Base-by-base conservation (phyloP, 2,888 invertebrate genomes). In the Acronicta alni region DNA sequence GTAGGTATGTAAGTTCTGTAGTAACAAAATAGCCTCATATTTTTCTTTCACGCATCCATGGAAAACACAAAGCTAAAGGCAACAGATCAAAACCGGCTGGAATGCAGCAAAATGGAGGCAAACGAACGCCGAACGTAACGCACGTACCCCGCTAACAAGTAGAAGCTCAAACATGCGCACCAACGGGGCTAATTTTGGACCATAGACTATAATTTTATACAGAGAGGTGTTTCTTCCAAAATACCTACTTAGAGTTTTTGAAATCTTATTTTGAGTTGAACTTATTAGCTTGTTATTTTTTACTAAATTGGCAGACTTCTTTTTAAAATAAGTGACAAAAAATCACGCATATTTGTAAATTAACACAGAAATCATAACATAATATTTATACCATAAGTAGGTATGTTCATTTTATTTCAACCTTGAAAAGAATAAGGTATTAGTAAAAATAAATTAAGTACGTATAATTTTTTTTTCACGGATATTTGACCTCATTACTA, bases 91-190 rank as follows among this genome's bases (percentile, higher is more conserved):
- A 71, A 70, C 62, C 57, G 41, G 47, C 54, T 65, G 67, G 67
- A 72, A 67, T 72, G 67, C 67, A 75, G 64, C 63, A 67, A 77
- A 81, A 69, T 47, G 23, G 60, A 62, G 42, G 60, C 49, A 58
- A 67, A 67, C 60, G 71, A 70, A 61, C 57, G 57, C 55, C 49
- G 53, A 53, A 56, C 60, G 71, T 63, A 79, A 78, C 74, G 64
- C 83, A 83, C 84, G 84, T 84, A 54, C 43, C 70, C 53, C 53
- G 72, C 68, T 82, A 83, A 84, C 84, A 83, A 83, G 82, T 75
- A 72, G 68, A 69, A 77, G 83, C 72, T 81, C 79, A 80, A 83
- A 81, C 84, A 84, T 81, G 83, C 81, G 82, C 82, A 76, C 75
- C 69, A 68, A 75, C 72, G 80, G 72, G 71, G 69, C 83, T 84